phyloP scores from a whole-genome alignment of 1,140 invertebrate species.

The Harpegnathos saltator region DNA sequence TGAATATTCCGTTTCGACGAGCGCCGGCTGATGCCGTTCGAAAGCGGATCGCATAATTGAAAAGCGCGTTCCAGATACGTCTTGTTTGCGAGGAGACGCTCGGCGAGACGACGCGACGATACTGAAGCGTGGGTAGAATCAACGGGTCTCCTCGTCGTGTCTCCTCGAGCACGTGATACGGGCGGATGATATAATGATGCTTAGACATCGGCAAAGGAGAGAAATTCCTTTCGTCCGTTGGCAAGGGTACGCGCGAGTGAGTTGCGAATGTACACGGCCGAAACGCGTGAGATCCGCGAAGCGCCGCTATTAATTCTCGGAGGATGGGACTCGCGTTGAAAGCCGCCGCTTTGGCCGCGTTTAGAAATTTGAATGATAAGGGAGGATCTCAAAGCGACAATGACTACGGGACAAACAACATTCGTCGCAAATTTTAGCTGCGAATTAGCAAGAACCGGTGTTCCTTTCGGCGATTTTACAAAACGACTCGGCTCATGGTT shows the following conservation, averaged over 20 bases:
- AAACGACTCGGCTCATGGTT: no score
- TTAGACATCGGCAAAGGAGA: background rate
- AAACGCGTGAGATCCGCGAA: background rate
- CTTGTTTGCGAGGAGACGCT: background rate
- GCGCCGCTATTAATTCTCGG: slow-evolving; percentile 4
- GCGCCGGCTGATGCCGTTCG: background rate
- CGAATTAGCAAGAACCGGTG: no score
- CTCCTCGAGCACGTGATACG: background rate
- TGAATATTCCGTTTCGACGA: background rate
- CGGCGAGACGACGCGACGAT: background rate
- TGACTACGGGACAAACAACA: no score
- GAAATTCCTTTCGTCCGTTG: slow-evolving; percentile 36
- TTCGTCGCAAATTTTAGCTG: no score
- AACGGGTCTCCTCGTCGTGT: background rate
- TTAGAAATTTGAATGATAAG: slow-evolving; percentile 2
- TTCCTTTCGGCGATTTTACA: no score
- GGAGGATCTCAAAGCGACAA: background rate
- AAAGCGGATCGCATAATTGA: background rate
- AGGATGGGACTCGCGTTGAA: no score
- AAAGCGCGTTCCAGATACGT: background rate
- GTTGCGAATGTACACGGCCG: slow-evolving; percentile 1
- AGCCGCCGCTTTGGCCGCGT: no score
- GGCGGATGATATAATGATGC: background rate
- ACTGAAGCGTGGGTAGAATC: background rate
- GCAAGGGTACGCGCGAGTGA: slow-evolving; percentile 24